Percentiles rank a stretch among this genome's conserved stretches.
These are phyloP conservation scores for Lytechinus variegatus DNA, from an alignment of 35 echinoderm and acorn worm genomes.

Conservation along the genomic window DNA sequence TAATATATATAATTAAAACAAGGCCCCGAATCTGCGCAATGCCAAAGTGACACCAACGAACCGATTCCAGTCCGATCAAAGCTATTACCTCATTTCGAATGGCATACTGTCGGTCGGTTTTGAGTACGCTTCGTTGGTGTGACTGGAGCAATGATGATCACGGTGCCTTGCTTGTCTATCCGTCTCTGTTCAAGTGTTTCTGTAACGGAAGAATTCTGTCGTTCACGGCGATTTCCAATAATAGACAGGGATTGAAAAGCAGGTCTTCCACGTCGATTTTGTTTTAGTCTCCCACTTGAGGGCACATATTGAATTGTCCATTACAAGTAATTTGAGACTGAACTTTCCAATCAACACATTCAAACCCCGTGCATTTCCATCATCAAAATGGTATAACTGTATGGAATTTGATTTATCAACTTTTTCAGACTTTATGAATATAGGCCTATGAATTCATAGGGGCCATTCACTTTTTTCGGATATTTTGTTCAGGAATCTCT, in stretches of 20 bases:
- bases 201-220: neutral
- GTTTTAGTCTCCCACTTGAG: neutral
- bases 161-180: neutral
- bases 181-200: neutral
- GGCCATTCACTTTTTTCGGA: neutral
- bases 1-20: too few relatives aligned
- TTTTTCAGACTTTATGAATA: neutral
- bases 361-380: neutral
- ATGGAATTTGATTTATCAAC: neutral
- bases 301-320: constrained; percentile 1
- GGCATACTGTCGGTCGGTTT: too few relatives aligned
- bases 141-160: too few relatives aligned
- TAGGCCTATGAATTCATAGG: neutral
- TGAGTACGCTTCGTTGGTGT: too few relatives aligned
- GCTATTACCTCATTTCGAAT: too few relatives aligned
- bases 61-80: too few relatives aligned
- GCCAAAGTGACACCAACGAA: too few relatives aligned
- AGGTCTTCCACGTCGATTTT: neutral
- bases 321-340: neutral
- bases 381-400: too few relatives aligned
- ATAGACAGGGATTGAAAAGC: neutral
- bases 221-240: neutral
- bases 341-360: neutral
- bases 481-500: neutral
- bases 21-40: too few relatives aligned